Conservation (phyloP, 2,888 invertebrate genomes). For the Drosophila rubida region DNA sequence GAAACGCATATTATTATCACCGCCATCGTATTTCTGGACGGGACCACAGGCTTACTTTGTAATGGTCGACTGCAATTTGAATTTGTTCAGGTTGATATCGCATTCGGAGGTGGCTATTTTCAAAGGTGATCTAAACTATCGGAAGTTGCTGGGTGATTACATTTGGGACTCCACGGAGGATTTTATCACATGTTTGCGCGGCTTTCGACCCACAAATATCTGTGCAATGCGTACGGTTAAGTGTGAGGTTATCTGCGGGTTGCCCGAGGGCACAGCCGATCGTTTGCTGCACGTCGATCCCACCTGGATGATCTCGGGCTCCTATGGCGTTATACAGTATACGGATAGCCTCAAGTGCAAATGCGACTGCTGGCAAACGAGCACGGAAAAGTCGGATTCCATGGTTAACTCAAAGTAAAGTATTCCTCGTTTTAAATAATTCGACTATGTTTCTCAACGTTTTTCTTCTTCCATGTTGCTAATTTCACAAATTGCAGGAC, state of each 20-base stretch:
- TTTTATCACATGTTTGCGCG: conserved; percentile 86
- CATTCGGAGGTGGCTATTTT: conserved; percentile 90
- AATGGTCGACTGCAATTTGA: conserved; percentile 88
- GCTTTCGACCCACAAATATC: conserved; percentile 93
- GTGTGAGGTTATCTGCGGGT: conserved; percentile 93
- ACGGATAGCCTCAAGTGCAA: conserved; percentile 68
- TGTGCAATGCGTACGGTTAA: conserved; percentile 95
- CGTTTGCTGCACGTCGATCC: conserved; percentile 86
- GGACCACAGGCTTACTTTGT: conserved; percentile 90
- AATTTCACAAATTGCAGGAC: conserved; percentile 29
- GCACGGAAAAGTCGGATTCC: conserved; percentile 1
- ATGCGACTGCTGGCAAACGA: conserved; percentile 29
- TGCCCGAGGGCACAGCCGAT: conserved; percentile 88
- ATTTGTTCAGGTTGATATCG: conserved; percentile 90
- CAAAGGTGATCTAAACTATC: conserved; percentile 98
- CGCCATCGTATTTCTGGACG: conserved; percentile 94
- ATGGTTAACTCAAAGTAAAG: background rate
- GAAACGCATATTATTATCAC: conserved; percentile 83
- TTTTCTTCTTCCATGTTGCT: conserved; percentile 9
- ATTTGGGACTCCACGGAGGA: conserved; percentile 91
- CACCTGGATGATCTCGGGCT: conserved; percentile 93
- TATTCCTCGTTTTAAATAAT: too few relatives aligned
- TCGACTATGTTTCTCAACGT: background rate
- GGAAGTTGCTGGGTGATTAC: conserved; percentile 95
- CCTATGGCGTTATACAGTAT: conserved; percentile 92